A percentile compares a stretch with the other conserved stretches of the same genome.
Evolutionary conservation across 2,888 invertebrate species (phyloP).

Genomic region (Xestia ashworthii): DNA sequence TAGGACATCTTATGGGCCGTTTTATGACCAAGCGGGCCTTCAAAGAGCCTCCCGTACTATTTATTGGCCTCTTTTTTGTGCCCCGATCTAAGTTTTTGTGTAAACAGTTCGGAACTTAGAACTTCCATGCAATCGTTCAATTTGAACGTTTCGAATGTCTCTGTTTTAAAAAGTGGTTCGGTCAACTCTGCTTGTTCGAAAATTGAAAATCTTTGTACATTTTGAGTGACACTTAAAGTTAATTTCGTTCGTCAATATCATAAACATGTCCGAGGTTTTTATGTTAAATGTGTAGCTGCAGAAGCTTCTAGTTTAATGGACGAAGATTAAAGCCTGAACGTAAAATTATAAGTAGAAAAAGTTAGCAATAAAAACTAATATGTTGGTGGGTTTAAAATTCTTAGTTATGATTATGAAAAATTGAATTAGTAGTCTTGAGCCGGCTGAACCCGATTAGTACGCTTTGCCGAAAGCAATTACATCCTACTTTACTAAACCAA

Average conservation of each 20-base stretch:
- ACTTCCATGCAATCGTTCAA: constrained; percentile 71
- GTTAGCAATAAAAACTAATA: constrained; percentile 7
- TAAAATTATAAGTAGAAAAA: constrained; percentile 26
- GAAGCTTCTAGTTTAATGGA: constrained; percentile 26
- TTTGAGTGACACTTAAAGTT: constrained; percentile 56
- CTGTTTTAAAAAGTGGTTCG: constrained; percentile 47
- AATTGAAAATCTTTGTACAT: constrained; percentile 55
- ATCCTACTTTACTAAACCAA: not conserved
- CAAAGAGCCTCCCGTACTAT: constrained; percentile 87
- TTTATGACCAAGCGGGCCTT: constrained; percentile 85
- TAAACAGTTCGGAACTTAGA: constrained; percentile 77
- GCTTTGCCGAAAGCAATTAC: not conserved
- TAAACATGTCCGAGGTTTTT: constrained; percentile 42
- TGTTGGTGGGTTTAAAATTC: constrained; percentile 15
- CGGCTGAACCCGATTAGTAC: not conserved
- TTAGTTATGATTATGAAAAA: not conserved
- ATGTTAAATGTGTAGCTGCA: constrained; percentile 6
- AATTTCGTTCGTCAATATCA: constrained; percentile 47
- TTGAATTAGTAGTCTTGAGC: not conserved
- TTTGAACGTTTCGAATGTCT: constrained; percentile 73
- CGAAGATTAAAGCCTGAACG: constrained; percentile 17
- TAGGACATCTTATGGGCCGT: constrained; percentile 87
- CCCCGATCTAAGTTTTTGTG: constrained; percentile 84
- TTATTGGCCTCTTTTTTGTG: constrained; percentile 86
- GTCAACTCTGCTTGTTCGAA: constrained; percentile 34